Base-by-base conservation (phyloP, 2,888 invertebrate genomes). In the Synergus umbraculus region DNA sequence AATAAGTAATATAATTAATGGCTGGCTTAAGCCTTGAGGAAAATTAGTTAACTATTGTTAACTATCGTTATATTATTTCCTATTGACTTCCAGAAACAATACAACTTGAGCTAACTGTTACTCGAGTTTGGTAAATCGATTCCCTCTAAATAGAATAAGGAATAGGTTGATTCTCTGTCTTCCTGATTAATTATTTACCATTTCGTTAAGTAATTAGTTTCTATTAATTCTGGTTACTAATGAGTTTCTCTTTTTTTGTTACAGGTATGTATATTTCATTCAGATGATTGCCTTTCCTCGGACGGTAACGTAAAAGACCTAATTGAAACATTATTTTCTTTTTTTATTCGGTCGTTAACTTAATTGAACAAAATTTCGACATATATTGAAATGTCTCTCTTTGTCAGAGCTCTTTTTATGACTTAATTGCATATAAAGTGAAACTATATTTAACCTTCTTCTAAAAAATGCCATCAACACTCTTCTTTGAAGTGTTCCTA, bases 251-350 rank as follows among this genome's bases (percentile, higher is more conserved):
- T 18, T 44, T 66, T 44, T 49, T 41, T 73, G 73, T 73, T 73
- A 37, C 73, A 73, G 73, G 73, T 73, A 73, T 54, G 73, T 73
- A 73, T 73, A 37, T 15, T 10, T 1, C 46, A 46, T 9, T 29
- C 13, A 60, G 10, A 60, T 22, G 60, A 22, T 12, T 29, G 3
- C 29, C 29, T 46, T 29, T 22, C 15, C 3, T n/a, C n/a, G 69
- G 29, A 54, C n/a, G 73, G 73, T 54, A 73, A 73, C 15, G 15
- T 73, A 10, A 12, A 37, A 65, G 7, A 29, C 1, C 7, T 43
- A 54, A n/a, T 29, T 29, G 29, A 29, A 29, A 3, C 29, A 29
- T 12, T 12, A 46, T 46, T 12, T 8, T 46, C 12, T 46, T 46
- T 46, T 46, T 46, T 46, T 46, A 0, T 46, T 46, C 46, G 12